These are phyloP conservation scores for Hartigia nigra DNA, from an alignment of 2,888 invertebrate species.

Conservation along the genomic window DNA sequence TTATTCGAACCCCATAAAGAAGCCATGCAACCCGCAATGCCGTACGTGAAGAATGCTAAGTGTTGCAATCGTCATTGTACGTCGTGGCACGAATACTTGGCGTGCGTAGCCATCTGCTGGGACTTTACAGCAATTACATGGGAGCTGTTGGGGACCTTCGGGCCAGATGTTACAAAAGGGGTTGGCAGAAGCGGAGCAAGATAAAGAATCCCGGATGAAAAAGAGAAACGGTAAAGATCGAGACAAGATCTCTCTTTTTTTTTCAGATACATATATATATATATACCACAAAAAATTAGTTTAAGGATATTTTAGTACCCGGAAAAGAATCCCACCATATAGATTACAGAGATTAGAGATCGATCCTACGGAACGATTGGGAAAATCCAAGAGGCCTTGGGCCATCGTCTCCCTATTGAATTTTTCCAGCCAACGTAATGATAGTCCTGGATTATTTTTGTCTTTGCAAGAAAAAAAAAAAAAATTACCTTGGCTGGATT, in stretches of 20 bases:
- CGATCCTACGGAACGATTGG: too few relatives aligned
- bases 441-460: not conserved
- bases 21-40: slow-evolving; percentile 32
- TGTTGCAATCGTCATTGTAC: slow-evolving; percentile 48
- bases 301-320: too few relatives aligned
- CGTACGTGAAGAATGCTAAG: slow-evolving; percentile 43
- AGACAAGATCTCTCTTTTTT: not conserved
- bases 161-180: slow-evolving; percentile 30
- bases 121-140: slow-evolving; percentile 40
- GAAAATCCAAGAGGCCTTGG: not conserved
- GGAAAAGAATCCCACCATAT: too few relatives aligned
- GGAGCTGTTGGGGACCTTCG: not conserved
- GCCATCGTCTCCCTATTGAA: not conserved
- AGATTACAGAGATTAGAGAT: too few relatives aligned
- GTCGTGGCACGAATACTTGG: slow-evolving; percentile 22
- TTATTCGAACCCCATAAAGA: slow-evolving; percentile 51
- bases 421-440: not conserved
- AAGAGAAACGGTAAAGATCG: not conserved
- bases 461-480: not conserved
- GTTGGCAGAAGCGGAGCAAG: not conserved
- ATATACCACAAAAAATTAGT: not conserved
- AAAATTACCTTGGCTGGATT: not conserved
- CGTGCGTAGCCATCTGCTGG: slow-evolving; percentile 40
- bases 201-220: not conserved
- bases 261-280: not conserved